A percentile compares a stretch with the other conserved stretches of the same genome.
Evolutionary conservation across 2,797 vertebrate species (phyloP).

Genomic region (Chiroxiphia lanceolata): DNA sequence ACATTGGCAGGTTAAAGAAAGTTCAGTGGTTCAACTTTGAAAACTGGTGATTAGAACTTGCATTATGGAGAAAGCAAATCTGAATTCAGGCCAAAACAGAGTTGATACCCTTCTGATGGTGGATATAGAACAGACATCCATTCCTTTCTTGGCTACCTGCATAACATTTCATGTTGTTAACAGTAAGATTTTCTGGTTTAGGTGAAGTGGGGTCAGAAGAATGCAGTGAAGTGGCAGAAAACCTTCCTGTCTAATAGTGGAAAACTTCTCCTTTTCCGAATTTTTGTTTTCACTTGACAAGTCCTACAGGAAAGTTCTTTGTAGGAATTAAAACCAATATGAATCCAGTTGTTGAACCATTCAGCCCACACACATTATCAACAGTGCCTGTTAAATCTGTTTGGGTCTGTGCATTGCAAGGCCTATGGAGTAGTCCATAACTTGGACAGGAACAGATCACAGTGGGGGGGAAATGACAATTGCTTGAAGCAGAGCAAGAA

Average conservation of each 20-base stretch:
- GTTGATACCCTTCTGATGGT: background rate
- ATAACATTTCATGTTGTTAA: background rate
- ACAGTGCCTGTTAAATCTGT: background rate
- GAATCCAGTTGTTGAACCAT: background rate
- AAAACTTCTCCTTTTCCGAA: background rate
- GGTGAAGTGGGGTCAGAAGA: background rate
- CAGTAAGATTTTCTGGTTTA: background rate
- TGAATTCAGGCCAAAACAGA: background rate
- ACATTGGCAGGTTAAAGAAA: background rate
- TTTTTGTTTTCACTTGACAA: background rate
- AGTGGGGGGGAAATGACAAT: background rate
- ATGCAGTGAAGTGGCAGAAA: background rate
- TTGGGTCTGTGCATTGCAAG: background rate
- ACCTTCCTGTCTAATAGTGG: background rate
- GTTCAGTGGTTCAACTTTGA: background rate
- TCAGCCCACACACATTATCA: background rate
- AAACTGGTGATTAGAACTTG: background rate
- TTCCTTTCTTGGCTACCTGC: background rate
- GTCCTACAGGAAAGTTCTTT: background rate
- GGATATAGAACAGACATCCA: background rate
- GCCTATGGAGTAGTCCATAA: background rate
- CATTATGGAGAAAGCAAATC: background rate
- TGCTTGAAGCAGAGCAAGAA: background rate
- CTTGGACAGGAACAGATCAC: background rate
- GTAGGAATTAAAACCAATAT: background rate